phyloP scores from a whole-genome alignment of 2,797 vertebrate genomes.

The Gymnoscopelus microlampas region DNA sequence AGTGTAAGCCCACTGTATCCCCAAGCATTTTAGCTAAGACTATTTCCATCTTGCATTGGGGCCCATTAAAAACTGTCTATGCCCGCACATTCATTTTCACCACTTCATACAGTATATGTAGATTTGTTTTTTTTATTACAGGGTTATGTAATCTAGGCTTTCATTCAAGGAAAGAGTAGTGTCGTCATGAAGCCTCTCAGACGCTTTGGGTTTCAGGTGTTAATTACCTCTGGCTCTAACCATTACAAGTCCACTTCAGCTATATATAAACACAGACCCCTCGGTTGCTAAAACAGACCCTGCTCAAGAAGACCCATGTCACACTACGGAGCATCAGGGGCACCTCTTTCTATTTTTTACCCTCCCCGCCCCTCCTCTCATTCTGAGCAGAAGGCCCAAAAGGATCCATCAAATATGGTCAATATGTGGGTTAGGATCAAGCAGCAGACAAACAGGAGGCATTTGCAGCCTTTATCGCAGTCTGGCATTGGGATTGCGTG shows the following conservation, averaged over 20 bases:
- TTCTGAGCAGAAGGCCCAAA: slow-evolving; percentile 53
- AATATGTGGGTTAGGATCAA: slow-evolving; percentile 55
- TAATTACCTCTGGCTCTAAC: slow-evolving; percentile 69
- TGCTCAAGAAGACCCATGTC: slow-evolving; percentile 50
- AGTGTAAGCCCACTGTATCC: background rate
- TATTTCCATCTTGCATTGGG: background rate
- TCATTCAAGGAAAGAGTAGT: slow-evolving; percentile 55
- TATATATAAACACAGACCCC: slow-evolving; percentile 37
- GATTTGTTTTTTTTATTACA: slow-evolving; percentile 35
- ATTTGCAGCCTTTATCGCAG: slow-evolving; percentile 69
- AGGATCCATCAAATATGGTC: slow-evolving; percentile 61
- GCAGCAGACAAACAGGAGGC: slow-evolving; percentile 54
- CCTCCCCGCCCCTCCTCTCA: slow-evolving; percentile 17
- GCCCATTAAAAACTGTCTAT: slow-evolving; percentile 31
- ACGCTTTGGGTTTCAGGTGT: slow-evolving; percentile 66
- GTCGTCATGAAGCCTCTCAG: slow-evolving; percentile 59
- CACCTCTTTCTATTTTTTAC: slow-evolving; percentile 68
- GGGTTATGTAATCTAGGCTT: slow-evolving; percentile 43
- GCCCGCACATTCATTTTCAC: slow-evolving; percentile 27
- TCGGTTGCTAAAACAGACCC: slow-evolving; percentile 52
- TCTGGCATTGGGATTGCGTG: slow-evolving; percentile 70
- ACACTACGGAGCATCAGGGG: slow-evolving; percentile 28
- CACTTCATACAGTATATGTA: slow-evolving; percentile 29
- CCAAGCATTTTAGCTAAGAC: background rate
- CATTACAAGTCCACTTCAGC: slow-evolving; percentile 58